Evolutionary conservation across 2,797 vertebrate genomes (phyloP).

Genomic region (Oryzias sinensis): DNA sequence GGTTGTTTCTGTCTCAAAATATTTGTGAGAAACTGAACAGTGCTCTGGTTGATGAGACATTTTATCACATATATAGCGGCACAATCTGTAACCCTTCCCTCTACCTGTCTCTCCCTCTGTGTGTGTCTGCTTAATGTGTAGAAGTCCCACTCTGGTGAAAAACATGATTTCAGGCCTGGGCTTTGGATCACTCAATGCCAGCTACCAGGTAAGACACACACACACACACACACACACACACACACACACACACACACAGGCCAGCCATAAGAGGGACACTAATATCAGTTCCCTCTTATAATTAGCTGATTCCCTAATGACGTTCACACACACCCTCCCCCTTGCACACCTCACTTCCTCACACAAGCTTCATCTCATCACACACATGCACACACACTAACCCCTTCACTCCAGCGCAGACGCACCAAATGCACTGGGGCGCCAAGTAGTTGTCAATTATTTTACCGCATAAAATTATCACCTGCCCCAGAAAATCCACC

Average conservation of each 20-base stretch:
- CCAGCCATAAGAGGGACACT: slow-evolving; percentile 74
- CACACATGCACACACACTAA: slow-evolving; percentile 20
- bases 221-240: slow-evolving; percentile 21
- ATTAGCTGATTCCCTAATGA: slow-evolving; percentile 82
- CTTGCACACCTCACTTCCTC: slow-evolving; percentile 21
- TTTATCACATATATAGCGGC: slow-evolving; percentile 38
- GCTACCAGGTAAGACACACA: slow-evolving; percentile 88
- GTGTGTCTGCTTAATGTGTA: slow-evolving; percentile 52
- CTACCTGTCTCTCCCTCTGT: slow-evolving; percentile 4
- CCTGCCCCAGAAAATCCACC: slow-evolving; percentile 76
- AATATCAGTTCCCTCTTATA: slow-evolving; percentile 83
- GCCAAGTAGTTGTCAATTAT: slow-evolving; percentile 83
- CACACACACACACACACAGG: slow-evolving; percentile 24
- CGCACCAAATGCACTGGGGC: slow-evolving; percentile 54
- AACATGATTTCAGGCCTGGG: slow-evolving; percentile 98
- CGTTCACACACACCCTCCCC: slow-evolving; percentile 49
- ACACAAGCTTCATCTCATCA: not conserved
- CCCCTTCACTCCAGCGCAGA: slow-evolving; percentile 21
- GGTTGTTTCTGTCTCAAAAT: slow-evolving; percentile 55
- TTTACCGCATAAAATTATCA: slow-evolving; percentile 81
- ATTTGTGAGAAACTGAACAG: slow-evolving; percentile 47
- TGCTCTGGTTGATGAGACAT: slow-evolving; percentile 46
- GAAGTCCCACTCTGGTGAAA: slow-evolving; percentile 98
- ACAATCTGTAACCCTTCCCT: slow-evolving; percentile 44
- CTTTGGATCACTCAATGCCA: slow-evolving; percentile 96